Percentiles rank a stretch among this genome's conserved stretches.
Conservation (phyloP, 2,797 vertebrate genomes). For the Sebastes taczanowskii region DNA sequence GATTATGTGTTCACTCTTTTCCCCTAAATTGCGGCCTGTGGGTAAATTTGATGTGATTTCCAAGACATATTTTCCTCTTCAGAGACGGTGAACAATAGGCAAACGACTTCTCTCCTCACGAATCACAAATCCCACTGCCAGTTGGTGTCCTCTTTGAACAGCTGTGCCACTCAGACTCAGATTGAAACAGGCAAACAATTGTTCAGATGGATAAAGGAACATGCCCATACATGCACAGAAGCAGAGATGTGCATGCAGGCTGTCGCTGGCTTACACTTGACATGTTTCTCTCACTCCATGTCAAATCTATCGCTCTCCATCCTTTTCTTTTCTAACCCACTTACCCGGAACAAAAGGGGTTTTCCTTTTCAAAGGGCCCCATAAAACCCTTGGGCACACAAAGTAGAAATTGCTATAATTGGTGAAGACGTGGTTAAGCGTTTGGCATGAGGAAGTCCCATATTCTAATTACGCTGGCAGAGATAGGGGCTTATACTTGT, state of each 20-base stretch:
- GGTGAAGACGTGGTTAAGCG: conserved; percentile 33
- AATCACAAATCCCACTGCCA: conserved; percentile 56
- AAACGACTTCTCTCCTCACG: conserved; percentile 23
- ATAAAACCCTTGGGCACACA: conserved; percentile 48
- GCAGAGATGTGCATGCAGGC: conserved; percentile 27
- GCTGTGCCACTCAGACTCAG: conserved; percentile 56
- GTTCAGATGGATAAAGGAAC: conserved; percentile 55
- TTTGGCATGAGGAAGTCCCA: conserved; percentile 51
- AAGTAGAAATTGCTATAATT: conserved; percentile 61
- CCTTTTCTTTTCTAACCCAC: conserved; percentile 4
- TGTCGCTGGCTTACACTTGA: not conserved
- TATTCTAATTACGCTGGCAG: conserved; percentile 54
- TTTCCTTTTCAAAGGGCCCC: conserved; percentile 59
- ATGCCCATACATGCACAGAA: conserved; percentile 27
- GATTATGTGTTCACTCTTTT: not conserved
- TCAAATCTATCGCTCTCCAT: not conserved
- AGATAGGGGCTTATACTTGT: conserved; percentile 16
- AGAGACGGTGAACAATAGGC: conserved; percentile 5
- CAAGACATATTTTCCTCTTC: conserved; percentile 22
- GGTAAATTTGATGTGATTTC: conserved; percentile 10
- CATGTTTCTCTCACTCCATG: not conserved
- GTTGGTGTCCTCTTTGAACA: conserved; percentile 71
- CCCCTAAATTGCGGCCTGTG: not conserved
- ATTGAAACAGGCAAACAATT: conserved; percentile 57
- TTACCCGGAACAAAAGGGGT: conserved; percentile 44